Conservation (phyloP, 30 jellyfish, hydroid and myxozoan genomes). For the Nemopilema nomurai region DNA sequence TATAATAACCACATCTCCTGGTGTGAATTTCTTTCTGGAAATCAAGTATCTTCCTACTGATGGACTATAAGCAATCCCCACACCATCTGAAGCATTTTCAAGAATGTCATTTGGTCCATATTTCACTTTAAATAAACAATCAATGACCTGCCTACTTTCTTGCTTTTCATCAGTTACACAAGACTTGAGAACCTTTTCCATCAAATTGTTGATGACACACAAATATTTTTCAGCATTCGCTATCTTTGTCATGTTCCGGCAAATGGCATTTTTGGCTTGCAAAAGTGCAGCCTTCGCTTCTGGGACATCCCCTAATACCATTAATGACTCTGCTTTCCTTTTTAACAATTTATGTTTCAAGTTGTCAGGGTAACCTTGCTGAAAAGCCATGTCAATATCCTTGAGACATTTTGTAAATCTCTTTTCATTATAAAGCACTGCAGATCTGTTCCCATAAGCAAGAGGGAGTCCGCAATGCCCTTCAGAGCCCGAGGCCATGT, state of each 20-base stretch:
- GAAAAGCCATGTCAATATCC: conserved; percentile 72
- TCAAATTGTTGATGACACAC: conserved; percentile 7
- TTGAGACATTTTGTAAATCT: conserved; percentile 56
- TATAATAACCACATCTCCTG: conserved; percentile 62
- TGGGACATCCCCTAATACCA: conserved; percentile 3
- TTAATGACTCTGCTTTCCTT: conserved; percentile 52
- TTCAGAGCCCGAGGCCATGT: background rate
- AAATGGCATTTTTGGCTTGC: conserved; percentile 5
- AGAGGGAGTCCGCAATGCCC: conserved; percentile 33
- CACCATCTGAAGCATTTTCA: conserved; percentile 24
- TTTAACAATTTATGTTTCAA: conserved; percentile 39
- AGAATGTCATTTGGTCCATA: conserved; percentile 11
- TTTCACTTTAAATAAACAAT: background rate
- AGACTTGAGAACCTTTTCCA: background rate
- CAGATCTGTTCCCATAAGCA: conserved; percentile 90
- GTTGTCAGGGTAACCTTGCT: conserved; percentile 44
- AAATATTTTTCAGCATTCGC: background rate
- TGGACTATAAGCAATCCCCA: conserved; percentile 7
- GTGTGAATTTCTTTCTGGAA: conserved; percentile 53
- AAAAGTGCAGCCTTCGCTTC: conserved; percentile 38
- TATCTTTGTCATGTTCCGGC: background rate
- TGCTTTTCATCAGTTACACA: background rate
- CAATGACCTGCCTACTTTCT: background rate
- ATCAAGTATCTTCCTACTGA: conserved; percentile 73
- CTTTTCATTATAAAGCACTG: conserved; percentile 62